phyloP scores from a whole-genome alignment of 2,888 invertebrate species.

The Ichneumoninae sp. region DNA sequence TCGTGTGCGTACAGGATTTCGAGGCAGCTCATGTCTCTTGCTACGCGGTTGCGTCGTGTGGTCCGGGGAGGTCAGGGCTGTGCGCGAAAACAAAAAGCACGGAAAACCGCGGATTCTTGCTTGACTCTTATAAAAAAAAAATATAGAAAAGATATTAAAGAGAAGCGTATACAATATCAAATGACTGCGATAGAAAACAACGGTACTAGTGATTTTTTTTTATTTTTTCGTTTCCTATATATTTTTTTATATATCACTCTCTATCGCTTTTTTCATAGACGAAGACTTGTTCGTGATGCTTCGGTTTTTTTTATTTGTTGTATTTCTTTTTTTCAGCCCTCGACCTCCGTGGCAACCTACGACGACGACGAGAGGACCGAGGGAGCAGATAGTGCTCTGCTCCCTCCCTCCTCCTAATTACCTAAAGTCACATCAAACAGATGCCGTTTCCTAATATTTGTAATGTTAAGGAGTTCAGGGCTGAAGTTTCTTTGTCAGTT shows the following conservation, averaged over 20 bases:
- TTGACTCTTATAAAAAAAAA: neutral
- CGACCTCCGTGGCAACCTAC: slow-evolving; percentile 70
- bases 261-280: neutral
- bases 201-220: slow-evolving; percentile 12
- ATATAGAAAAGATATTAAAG: neutral
- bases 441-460: slow-evolving; percentile 77
- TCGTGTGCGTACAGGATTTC: slow-evolving; percentile 55
- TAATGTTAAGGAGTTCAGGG: slow-evolving; percentile 74
- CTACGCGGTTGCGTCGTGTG: slow-evolving; percentile 68
- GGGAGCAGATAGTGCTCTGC: slow-evolving; percentile 71
- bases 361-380: slow-evolving; percentile 67
- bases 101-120: neutral
- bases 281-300: slow-evolving; percentile 2
- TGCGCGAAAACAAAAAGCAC: slow-evolving; percentile 14
- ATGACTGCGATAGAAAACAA: slow-evolving; percentile 15
- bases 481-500: slow-evolving; percentile 56
- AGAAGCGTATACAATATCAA: slow-evolving; percentile 2
- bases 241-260: neutral
- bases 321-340: slow-evolving; percentile 66
- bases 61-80: slow-evolving; percentile 41
- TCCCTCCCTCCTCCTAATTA: slow-evolving; percentile 77
- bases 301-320: slow-evolving; percentile 1
- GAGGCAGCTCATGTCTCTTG: slow-evolving; percentile 72
- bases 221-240: slow-evolving; percentile 20
- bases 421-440: slow-evolving; percentile 83